phyloP scores from a whole-genome alignment of 2,888 invertebrate genomes.

The Eretmocerus hayati region DNA sequence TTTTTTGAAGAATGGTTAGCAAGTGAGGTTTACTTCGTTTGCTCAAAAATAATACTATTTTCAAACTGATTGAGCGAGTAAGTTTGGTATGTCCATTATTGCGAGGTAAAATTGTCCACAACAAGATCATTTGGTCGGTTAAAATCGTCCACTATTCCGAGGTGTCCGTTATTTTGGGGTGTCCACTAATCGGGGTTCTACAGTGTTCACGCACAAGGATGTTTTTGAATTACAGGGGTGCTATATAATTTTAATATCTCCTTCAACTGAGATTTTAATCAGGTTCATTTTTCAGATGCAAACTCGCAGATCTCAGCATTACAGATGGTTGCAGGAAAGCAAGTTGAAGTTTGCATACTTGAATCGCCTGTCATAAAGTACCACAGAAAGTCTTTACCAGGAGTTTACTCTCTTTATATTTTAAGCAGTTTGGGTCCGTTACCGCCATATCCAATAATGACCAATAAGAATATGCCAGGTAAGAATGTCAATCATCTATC shows the following conservation, averaged over 20 bases:
- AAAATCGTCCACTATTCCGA: no score
- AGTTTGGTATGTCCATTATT: no score
- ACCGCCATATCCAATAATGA: conserved; percentile 60
- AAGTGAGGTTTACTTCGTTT: no score
- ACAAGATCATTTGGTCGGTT: no score
- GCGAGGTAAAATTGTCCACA: no score
- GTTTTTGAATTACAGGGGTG: neutral
- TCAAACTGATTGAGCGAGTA: no score
- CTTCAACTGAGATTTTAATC: no score
- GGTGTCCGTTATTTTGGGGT: no score
- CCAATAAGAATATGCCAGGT: conserved; percentile 56
- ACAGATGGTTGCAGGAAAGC: conserved; percentile 39
- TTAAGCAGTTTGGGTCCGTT: conserved; percentile 60
- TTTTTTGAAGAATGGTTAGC: no score
- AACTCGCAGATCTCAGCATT: conserved; percentile 33
- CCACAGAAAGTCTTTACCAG: conserved; percentile 29
- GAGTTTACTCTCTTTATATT: conserved; percentile 34
- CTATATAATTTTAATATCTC: neutral
- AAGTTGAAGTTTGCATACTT: conserved; percentile 34
- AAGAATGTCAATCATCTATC: conserved; percentile 15
- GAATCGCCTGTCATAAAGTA: conserved; percentile 36
- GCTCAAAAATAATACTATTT: no score
- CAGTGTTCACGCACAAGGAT: neutral
- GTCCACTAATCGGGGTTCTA: no score
- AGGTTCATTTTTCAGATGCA: conserved; percentile 28